Conservation (phyloP, 2,113 vertebrate species). For the Plecturocebus donacophilus region DNA sequence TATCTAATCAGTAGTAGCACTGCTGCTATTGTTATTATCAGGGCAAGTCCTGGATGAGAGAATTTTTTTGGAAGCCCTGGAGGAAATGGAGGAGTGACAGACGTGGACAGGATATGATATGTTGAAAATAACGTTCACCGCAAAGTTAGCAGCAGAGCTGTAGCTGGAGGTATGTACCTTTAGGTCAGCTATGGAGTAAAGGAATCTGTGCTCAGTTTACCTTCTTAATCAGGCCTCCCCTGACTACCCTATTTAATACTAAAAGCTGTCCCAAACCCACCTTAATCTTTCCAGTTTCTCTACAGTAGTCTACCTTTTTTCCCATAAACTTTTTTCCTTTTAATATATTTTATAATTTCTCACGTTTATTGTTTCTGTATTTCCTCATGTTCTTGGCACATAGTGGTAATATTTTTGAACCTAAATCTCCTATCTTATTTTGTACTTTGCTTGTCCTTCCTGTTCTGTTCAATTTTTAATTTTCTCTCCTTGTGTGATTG, state of each 20-base stretch:
- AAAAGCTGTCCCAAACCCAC: not conserved
- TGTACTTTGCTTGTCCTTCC: not conserved
- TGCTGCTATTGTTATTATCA: not conserved
- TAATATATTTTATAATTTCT: constrained; percentile 39
- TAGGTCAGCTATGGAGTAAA: not conserved
- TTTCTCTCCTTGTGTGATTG: not conserved
- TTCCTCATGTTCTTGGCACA: not conserved
- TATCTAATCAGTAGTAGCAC: not conserved
- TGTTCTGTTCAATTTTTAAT: constrained; percentile 26
- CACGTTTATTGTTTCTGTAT: not conserved
- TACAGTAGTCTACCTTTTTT: not conserved
- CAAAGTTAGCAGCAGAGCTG: not conserved
- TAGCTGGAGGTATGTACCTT: not conserved
- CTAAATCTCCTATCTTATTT: constrained; percentile 37
- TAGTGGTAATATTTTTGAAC: not conserved
- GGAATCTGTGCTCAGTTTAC: not conserved
- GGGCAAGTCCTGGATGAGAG: not conserved
- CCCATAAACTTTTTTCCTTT: not conserved
- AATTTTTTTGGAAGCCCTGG: constrained; percentile 23
- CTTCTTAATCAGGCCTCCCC: constrained; percentile 2
- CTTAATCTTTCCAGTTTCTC: not conserved
- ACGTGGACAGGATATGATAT: not conserved
- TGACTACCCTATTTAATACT: not conserved
- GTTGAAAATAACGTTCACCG: not conserved
- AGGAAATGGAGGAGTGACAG: not conserved